Conservation (phyloP, 2,888 invertebrate species). For the Lasioglossum zephyrum region DNA sequence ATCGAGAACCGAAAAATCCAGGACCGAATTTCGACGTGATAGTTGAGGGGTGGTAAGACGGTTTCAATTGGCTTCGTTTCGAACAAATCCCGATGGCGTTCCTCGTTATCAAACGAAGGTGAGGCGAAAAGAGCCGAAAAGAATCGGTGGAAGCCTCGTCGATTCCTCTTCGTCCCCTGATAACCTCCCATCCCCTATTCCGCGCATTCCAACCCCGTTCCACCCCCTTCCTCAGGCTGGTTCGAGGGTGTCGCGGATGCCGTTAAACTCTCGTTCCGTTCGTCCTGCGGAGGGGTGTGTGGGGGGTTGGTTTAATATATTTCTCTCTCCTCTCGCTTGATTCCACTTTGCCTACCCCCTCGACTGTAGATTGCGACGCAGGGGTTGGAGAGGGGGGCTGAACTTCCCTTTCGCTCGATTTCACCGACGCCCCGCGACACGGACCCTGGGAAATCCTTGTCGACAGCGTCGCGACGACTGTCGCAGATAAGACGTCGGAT, state of each 20-base stretch:
- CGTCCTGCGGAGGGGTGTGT: neutral
- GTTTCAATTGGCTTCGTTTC: slow-evolving; percentile 3
- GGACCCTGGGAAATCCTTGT: neutral
- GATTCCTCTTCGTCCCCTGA: slow-evolving; percentile 2
- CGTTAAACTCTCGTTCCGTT: neutral
- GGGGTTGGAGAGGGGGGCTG: neutral
- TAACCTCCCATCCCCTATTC: neutral
- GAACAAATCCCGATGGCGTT: neutral
- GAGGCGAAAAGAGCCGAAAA: neutral
- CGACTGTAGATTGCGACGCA: neutral
- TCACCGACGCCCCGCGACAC: neutral
- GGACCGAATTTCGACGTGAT: neutral
- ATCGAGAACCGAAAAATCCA: neutral
- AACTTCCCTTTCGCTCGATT: neutral
- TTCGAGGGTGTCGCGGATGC: neutral
- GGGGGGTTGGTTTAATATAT: neutral
- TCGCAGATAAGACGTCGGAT: slow-evolving; percentile 4
- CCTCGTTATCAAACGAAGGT: neutral
- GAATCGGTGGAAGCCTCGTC: neutral
- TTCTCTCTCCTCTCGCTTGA: slow-evolving; percentile 4
- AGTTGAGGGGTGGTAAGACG: neutral
- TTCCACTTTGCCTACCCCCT: neutral
- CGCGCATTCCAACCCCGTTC: neutral
- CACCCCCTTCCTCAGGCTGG: neutral
- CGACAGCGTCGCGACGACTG: neutral